phyloP scores from a whole-genome alignment of 2,888 invertebrate species.

The Lasioglossum lativentre region DNA sequence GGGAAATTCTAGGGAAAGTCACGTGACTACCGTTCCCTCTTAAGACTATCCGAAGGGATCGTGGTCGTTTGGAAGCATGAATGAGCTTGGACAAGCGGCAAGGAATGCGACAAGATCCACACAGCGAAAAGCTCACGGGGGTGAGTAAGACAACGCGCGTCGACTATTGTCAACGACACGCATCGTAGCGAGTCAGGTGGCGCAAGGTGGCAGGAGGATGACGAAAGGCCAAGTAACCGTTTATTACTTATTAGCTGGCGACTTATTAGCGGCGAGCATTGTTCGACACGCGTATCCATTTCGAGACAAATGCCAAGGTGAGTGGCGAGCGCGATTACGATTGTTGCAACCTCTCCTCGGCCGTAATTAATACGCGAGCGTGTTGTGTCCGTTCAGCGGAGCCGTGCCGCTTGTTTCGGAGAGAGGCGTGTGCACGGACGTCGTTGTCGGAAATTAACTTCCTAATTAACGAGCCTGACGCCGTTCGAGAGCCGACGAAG shows the following conservation, averaged over 20 bases:
- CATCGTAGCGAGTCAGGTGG: background rate
- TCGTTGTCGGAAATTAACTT: constrained; percentile 55
- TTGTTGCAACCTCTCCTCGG: constrained; percentile 59
- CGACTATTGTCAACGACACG: background rate
- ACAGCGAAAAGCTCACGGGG: background rate
- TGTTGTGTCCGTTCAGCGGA: constrained; percentile 13
- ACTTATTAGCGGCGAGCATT: constrained; percentile 79
- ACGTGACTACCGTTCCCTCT: no score
- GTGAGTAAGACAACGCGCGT: background rate
- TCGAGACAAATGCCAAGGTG: constrained; percentile 81
- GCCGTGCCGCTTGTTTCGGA: constrained; percentile 3
- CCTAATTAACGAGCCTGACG: constrained; percentile 63
- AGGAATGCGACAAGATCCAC: background rate
- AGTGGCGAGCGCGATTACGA: constrained; percentile 68
- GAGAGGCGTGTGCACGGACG: constrained; percentile 17
- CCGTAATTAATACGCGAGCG: constrained; percentile 75
- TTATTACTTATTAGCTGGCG: constrained; percentile 67
- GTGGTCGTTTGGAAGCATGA: background rate
- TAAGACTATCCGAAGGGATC: background rate
- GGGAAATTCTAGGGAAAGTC: no score
- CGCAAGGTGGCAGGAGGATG: constrained; percentile 37
- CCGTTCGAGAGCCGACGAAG: constrained; percentile 35
- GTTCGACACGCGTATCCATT: constrained; percentile 78
- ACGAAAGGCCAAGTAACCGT: constrained; percentile 46
- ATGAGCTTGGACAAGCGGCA: background rate